A percentile compares a stretch with the other conserved stretches of the same genome.
Evolutionary conservation across 1,140 invertebrate genomes (phyloP).

Genomic region (Caenorhabditis tropicalis): DNA sequence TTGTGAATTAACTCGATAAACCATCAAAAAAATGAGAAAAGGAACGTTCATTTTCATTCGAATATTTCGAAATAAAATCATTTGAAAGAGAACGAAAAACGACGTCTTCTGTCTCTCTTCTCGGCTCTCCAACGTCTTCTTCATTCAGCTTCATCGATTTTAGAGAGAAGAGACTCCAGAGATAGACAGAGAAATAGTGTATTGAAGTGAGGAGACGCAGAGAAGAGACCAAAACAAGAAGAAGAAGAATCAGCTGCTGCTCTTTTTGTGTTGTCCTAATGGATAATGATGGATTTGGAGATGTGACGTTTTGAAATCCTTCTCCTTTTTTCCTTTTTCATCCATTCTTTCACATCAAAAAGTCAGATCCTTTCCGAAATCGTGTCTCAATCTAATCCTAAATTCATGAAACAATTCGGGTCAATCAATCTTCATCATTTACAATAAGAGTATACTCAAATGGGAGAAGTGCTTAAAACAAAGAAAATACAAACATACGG

Average conservation of each 20-base stretch:
- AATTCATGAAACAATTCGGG: not conserved
- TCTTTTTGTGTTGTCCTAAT: not conserved
- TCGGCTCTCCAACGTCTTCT: not conserved
- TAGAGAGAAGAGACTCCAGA: not conserved
- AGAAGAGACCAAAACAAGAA: not conserved
- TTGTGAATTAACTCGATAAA: conserved; percentile 19
- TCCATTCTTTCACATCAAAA: not conserved
- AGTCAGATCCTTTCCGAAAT: not conserved
- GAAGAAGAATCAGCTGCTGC: not conserved
- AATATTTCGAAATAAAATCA: not conserved
- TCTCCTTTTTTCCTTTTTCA: not conserved
- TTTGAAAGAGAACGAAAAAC: not conserved
- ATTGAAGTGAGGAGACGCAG: not conserved
- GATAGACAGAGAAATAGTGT: not conserved
- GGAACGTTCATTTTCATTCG: not conserved
- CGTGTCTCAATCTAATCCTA: not conserved
- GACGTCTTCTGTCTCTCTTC: not conserved
- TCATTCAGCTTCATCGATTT: conserved; percentile 12
- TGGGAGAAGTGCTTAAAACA: not conserved
- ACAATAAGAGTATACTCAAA: not conserved
- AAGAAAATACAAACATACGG: not conserved
- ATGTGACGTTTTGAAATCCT: too few relatives aligned
- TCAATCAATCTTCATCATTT: not conserved
- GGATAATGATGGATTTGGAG: not conserved
- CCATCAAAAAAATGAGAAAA: conserved; percentile 4